Base-by-base conservation (phyloP, 2,113 vertebrate species). In the Crotalus viridis region DNA sequence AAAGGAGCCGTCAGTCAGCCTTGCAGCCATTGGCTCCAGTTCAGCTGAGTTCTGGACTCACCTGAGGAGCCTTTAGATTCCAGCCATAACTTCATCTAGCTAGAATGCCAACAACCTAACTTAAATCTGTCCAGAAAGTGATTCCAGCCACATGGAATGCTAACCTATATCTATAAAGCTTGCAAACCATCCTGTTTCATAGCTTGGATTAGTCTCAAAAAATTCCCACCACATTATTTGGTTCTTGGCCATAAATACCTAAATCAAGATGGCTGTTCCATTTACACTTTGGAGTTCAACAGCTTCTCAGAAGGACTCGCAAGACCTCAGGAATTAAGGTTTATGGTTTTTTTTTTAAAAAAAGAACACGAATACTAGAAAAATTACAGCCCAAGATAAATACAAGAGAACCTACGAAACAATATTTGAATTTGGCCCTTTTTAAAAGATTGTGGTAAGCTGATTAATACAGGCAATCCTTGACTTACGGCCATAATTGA, bases 121-220 rank as follows among this genome's bases (percentile, higher is more conserved):
- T 85, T 85, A 51, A 90, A 51, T 17, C 46, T 48, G 46, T 48
- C 46, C 46, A 48, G 46, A 7, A 48, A 48, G 46, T 48, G 46
- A 48, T 48, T 48, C 46, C 46, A 48, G 46, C 46, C 46, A 48
- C 46, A 48, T 48, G 5, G 46, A 48, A 48, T 48, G 46, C 46
- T 48, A 48, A 48, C 46, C 39, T 91, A 90, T 91, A 89, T 54
- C 69, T 91, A 92, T 52, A 52, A 91, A 94, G 93, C 91, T 81
- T 56, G 91, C 21, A 81, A 51, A 54, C 61, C 51, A 91, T 93
- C 43, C 85, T 46, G 87, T 39, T 88, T 85, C 55, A 81, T 17
- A 24, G 22, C 91, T 90, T 61, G 21, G 59, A 56, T 74, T 59
- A 91, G 64, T 48, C 46, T 74, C 39, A 26, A 17, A 92, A 92